Percentiles rank a stretch among this genome's conserved stretches.
These are phyloP conservation scores for Sinotaia quadrata DNA, from an alignment of 2,888 invertebrate genomes.

Conservation along the genomic window DNA sequence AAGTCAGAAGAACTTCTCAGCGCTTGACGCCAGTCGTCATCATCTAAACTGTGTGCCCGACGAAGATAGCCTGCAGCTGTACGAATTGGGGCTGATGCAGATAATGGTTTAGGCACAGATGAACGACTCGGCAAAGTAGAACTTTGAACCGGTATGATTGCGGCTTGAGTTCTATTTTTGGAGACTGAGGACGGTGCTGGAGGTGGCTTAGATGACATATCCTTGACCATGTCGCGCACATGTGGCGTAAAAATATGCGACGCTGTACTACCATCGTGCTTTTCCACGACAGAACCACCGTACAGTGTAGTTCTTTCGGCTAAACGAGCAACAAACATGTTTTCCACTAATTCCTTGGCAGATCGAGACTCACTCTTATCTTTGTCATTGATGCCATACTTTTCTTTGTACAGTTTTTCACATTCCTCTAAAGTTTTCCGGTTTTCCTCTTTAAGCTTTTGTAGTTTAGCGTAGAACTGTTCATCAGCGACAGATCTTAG, in stretches of 20 bases:
- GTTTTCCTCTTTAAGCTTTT: constrained; percentile 66
- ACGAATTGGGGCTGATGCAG: constrained; percentile 52
- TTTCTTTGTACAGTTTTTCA: constrained; percentile 65
- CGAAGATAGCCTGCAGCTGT: neutral
- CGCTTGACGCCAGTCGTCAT: constrained; percentile 35
- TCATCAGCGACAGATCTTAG: constrained; percentile 60
- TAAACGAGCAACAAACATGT: constrained; percentile 29
- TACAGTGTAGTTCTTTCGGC: constrained; percentile 15
- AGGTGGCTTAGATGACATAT: constrained; percentile 42
- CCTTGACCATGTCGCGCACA: constrained; percentile 24
- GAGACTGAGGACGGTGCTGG: constrained; percentile 20
- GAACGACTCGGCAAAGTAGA: neutral
- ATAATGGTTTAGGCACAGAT: constrained; percentile 22
- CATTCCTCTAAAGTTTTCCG: constrained; percentile 65
- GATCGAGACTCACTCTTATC: neutral
- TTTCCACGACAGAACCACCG: neutral
- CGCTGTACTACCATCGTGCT: neutral
- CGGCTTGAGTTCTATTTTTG: constrained; percentile 11
- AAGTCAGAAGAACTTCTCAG: constrained; percentile 20
- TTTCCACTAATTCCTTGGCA: constrained; percentile 23
- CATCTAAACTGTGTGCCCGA: constrained; percentile 40
- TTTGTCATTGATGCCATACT: constrained; percentile 34
- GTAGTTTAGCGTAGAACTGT: constrained; percentile 65
- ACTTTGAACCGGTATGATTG: neutral
- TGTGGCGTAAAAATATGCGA: neutral